These are phyloP conservation scores for Myrmecophaga tridactyla DNA, from an alignment of 2,113 vertebrate species.

Conservation along the genomic window DNA sequence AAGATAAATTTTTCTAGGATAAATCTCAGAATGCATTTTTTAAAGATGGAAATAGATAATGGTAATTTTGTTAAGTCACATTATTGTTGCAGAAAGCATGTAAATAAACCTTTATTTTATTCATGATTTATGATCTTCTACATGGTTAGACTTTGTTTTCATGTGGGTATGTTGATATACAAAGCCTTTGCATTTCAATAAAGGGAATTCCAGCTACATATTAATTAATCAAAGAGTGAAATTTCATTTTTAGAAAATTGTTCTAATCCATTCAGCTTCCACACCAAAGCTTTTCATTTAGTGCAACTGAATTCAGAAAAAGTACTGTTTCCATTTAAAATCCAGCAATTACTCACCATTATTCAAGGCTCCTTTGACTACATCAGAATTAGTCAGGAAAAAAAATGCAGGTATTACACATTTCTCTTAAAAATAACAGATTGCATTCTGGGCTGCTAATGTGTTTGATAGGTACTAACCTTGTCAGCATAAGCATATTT, in stretches of 20 bases:
- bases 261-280: constrained; percentile 77
- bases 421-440: constrained; percentile 77
- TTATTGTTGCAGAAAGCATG: constrained; percentile 76
- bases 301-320: constrained; percentile 72
- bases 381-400: constrained; percentile 57
- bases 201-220: constrained; percentile 73
- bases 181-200: constrained; percentile 76
- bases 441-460: constrained; percentile 57
- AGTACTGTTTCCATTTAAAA: constrained; percentile 70
- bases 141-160: constrained; percentile 59
- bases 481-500: constrained; percentile 52
- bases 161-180: constrained; percentile 71
- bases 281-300: constrained; percentile 72
- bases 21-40: constrained; percentile 82
- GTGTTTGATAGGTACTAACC: constrained; percentile 60
- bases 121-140: constrained; percentile 74
- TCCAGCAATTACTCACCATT: constrained; percentile 63
- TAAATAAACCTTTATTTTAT: constrained; percentile 85
- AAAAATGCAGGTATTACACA: constrained; percentile 70
- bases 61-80: constrained; percentile 82
- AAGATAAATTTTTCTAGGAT: constrained; percentile 84
- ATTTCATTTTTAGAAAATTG: constrained; percentile 79
- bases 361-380: constrained; percentile 71
- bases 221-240: constrained; percentile 81
- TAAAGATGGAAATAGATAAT: constrained; percentile 84